Evolutionary conservation across 2,797 vertebrate genomes (phyloP).

Genomic region (Rhincodon typus): DNA sequence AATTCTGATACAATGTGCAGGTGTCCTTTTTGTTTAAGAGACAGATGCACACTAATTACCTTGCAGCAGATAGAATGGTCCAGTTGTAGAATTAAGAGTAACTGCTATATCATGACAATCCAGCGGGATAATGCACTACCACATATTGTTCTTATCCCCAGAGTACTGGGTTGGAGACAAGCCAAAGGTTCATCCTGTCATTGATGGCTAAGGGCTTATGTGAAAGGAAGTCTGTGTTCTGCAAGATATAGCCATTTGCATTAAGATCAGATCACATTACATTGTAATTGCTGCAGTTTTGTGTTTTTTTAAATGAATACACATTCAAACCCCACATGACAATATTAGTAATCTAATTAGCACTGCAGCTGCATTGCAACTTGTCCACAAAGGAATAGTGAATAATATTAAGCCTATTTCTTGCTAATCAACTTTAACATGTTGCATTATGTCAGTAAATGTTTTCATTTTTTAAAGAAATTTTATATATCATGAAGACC

Average conservation of each 20-base stretch:
- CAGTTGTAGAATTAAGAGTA: neutral
- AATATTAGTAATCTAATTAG: slow-evolving; percentile 1
- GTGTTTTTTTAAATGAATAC: neutral
- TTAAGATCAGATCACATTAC: neutral
- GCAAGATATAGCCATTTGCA: neutral
- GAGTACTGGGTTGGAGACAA: neutral
- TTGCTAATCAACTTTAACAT: neutral
- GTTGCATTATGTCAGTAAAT: neutral
- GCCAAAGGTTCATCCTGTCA: neutral
- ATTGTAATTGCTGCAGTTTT: neutral
- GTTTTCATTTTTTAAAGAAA: neutral
- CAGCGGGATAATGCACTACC: neutral
- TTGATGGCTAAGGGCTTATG: neutral
- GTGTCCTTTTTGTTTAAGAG: neutral
- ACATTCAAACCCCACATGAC: neutral
- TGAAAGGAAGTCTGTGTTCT: neutral
- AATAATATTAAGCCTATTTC: neutral
- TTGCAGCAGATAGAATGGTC: neutral
- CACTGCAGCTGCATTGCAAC: neutral
- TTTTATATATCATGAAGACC: neutral
- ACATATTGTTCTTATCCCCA: neutral
- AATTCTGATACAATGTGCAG: neutral
- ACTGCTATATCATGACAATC: too few species aligned
- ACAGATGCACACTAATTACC: neutral
- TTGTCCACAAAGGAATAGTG: neutral